Conservation (phyloP, 2,888 invertebrate genomes). For the Cephus spinipes region DNA sequence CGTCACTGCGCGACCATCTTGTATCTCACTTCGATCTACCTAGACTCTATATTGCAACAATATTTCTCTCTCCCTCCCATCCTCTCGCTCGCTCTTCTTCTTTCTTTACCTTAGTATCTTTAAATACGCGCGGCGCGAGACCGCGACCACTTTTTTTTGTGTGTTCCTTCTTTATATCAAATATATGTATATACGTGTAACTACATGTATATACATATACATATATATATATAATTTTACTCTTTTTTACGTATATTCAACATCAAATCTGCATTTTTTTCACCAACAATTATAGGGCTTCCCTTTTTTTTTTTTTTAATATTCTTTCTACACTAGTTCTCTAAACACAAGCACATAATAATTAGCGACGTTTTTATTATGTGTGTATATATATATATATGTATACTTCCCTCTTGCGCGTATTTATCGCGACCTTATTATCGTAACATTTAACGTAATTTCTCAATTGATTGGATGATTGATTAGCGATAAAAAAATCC, state of each 20-base stretch:
- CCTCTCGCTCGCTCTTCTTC: neutral
- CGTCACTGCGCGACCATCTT: too few species aligned
- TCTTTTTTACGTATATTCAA: conserved; percentile 26
- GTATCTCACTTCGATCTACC: conserved; percentile 1
- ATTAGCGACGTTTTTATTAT: conserved; percentile 30
- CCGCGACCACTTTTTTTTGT: neutral
- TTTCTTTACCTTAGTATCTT: neutral
- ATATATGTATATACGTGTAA: neutral
- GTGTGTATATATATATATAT: conserved; percentile 23
- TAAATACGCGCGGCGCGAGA: neutral
- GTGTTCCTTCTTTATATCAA: neutral
- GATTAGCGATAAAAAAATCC: conserved; percentile 52
- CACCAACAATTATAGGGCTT: conserved; percentile 12
- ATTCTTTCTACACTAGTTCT: conserved; percentile 16
- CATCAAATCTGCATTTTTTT: conserved; percentile 37
- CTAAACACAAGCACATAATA: conserved; percentile 45
- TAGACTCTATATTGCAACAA: conserved; percentile 47
- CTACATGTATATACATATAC: conserved; percentile 7
- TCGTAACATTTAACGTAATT: conserved; percentile 44
- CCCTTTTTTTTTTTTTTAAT: conserved; percentile 13
- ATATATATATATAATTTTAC: conserved; percentile 30
- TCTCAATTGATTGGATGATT: conserved; percentile 39
- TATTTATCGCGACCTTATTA: conserved; percentile 38
- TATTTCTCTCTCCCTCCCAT: conserved; percentile 22
- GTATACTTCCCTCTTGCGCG: conserved; percentile 17